Evolutionary conservation across 2,797 vertebrate species (phyloP), one percentile per base, ranked within the genome.

Genomic region (Vireo griseus): DNA sequence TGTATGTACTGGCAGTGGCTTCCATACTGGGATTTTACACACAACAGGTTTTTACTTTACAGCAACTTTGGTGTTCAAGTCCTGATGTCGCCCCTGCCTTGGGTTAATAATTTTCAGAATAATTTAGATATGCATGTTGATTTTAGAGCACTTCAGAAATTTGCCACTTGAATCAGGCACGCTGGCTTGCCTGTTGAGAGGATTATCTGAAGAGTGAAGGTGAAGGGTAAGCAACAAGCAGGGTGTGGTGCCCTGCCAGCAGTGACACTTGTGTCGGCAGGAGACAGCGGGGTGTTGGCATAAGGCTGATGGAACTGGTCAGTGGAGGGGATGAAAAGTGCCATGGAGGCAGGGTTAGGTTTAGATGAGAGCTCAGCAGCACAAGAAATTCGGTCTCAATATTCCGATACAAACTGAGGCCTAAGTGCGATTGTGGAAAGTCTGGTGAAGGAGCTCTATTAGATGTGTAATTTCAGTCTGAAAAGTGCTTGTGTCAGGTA

Each of bases 261-360:
- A 14, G 33, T 8, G 31, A 6, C 28, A 1, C 47, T 52, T 18
- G 45, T 10, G 44, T 51, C 65, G 40, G 86, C 50, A 47, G 67
- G 44, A 72, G 73, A 9, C 10, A 1, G 2, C 3, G 1, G 35
- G 25, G 28, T 37, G 69, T 78, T 0, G 0, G 59, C 44, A 1
- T 12, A 28, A 48, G 59, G 26, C 62, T 0, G 1, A 10, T 11
- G 62, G 54, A 37, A 48, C 13, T 16, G 50, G 37, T 31, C 55
- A 50, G 58, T 55, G 62, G 22, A 91, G 59, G 29, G 1, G 0
- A 33, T 45, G 44, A 35, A 69, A 75, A 62, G 26, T 17, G 37
- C n/a, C 0, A 0, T 31, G 42, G 52, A 72, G 66, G 16, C 2
- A 1, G 48, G 67, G 58, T 28, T 72, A 16, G 13, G 52, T 69